Percentiles rank a stretch among this genome's conserved stretches.
phyloP scores from a whole-genome alignment of 2,888 invertebrate genomes.

The Drosophila glabriapex region DNA sequence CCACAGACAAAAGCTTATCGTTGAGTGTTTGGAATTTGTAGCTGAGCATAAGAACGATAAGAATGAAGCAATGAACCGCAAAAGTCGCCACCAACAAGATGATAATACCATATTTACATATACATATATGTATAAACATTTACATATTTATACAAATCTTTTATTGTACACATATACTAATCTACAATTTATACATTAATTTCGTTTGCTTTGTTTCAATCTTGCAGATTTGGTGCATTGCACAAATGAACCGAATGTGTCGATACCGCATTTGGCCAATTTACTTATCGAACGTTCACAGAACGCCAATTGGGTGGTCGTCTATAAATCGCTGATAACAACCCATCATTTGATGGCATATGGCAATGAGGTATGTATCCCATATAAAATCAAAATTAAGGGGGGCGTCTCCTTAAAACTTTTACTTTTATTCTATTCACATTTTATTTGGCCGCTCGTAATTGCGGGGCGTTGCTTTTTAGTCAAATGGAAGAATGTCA shows the following conservation, averaged over 20 bases:
- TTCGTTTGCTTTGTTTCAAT: conserved; percentile 40
- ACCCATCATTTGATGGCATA: conserved; percentile 99
- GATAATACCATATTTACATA: conserved; percentile 24
- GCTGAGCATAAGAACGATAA: conserved; percentile 25
- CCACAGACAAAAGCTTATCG: conserved; percentile 30
- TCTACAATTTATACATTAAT: conserved; percentile 1
- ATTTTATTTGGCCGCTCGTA: conserved; percentile 30
- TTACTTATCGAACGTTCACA: conserved; percentile 98
- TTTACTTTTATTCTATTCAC: conserved; percentile 45
- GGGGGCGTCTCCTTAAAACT: conserved; percentile 26
- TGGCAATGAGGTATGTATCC: conserved; percentile 96
- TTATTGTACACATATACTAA: conserved; percentile 1
- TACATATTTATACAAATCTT: neutral
- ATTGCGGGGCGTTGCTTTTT: conserved; percentile 38
- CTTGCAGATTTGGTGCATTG: conserved; percentile 99
- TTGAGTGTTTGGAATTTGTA: conserved; percentile 12
- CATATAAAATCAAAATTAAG: neutral
- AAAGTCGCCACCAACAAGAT: conserved; percentile 10
- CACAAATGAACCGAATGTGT: conserved; percentile 99
- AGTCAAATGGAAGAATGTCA: conserved; percentile 35
- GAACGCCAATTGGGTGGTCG: conserved; percentile 99
- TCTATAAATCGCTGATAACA: conserved; percentile 98
- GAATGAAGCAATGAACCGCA: conserved; percentile 23
- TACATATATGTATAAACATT: neutral
- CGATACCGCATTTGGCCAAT: conserved; percentile 99